Conservation (phyloP, 1,140 invertebrate species). For the Aplysia californica region DNA sequence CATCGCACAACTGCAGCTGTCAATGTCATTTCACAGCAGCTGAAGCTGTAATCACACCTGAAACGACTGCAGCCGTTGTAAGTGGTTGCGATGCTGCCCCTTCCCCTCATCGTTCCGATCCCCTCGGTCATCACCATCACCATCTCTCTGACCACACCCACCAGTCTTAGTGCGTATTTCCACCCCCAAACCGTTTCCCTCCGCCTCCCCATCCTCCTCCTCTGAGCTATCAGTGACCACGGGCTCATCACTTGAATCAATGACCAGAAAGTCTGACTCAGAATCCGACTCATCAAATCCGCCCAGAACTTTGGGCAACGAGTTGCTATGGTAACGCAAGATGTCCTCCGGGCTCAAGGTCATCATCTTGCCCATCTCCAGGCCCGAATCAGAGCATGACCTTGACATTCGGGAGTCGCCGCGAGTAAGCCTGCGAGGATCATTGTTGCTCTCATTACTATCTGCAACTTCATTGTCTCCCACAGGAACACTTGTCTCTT, state of each 20-base stretch:
- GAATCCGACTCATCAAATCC: conserved; percentile 4
- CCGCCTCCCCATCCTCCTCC: background rate
- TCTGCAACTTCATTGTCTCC: background rate
- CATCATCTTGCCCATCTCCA: conserved; percentile 8
- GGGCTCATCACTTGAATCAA: conserved; percentile 12
- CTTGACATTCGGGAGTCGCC: background rate
- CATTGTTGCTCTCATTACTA: background rate
- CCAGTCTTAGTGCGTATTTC: background rate
- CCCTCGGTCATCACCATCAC: background rate
- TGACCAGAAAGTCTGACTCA: conserved; percentile 15
- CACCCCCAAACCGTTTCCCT: background rate
- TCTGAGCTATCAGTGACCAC: background rate
- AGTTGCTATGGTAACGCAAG: conserved; percentile 20
- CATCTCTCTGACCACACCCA: background rate
- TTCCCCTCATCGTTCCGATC: background rate
- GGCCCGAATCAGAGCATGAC: conserved; percentile 7
- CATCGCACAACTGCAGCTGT: too few relatives aligned
- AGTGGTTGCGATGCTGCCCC: background rate
- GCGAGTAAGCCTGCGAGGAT: background rate
- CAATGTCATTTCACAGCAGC: too few relatives aligned
- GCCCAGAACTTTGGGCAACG: background rate
- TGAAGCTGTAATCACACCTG: conserved; percentile 4
- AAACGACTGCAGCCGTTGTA: conserved; percentile 1
- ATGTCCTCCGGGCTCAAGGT: conserved; percentile 12
- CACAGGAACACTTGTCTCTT: too few relatives aligned